Base-by-base conservation (phyloP, 2,113 vertebrate genomes). In the Typhlomys cinereus region DNA sequence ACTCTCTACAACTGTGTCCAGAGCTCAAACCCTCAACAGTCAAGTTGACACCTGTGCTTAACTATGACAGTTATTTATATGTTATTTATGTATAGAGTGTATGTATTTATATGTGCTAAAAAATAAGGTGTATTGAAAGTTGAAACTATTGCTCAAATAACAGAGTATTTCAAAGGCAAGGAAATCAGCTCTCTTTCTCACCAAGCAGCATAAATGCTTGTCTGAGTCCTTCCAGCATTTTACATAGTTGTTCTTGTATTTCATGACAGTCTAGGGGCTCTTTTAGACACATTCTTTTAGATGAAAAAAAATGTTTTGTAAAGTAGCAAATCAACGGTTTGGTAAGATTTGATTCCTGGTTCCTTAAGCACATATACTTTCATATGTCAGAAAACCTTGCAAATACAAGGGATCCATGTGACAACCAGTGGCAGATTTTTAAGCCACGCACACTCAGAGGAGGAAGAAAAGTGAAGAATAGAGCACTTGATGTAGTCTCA, bases 251-350 rank as follows among this genome's bases (percentile, higher is more conserved):
- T 66, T 92, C 12, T n/a, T 46, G 7, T 61, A 50, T 94, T 88
- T 89, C 41, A 54, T 76, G 46, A 80, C 4, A 76, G 15, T 3
- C 5, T 39, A 27, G 39, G n/a, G 15, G 13, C 73, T 89, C 31
- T 62, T 57, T 80, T 70, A 91, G 36, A 23, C 46, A 70, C 52
- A 67, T 74, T 88, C 44, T 84, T 95, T 54, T 34, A 44, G 70
- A 62, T 87, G 61, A 66, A 87, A 64, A 86, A 61, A 73, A 75
- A 25, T 48, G 5, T 89, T 75, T 75, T 66, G 44, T 25, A 81
- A 86, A 92, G 21, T 48, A 54, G 61, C n/a, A 79, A 86, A 74
- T 66, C 39, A 88, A 76, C 25, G 75, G 5, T 82, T 80, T 57
- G 52, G 21, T 80, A 36, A 79, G 41, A 36, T 54, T 75, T 12